Evolutionary conservation across 2,797 vertebrate genomes (phyloP).

Genomic region (Falco cherrug): DNA sequence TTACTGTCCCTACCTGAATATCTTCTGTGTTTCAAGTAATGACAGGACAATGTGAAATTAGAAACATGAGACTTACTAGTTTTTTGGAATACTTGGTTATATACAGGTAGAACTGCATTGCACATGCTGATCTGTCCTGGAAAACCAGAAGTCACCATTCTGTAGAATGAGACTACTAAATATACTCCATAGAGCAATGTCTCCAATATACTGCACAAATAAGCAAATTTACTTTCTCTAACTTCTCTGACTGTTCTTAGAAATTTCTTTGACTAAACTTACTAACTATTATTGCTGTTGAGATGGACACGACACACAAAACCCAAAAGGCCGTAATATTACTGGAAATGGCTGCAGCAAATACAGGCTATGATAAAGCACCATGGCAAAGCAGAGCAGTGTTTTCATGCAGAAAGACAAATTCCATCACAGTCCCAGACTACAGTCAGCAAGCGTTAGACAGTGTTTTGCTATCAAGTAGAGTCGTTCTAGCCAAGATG

Average conservation of each 20-base stretch:
- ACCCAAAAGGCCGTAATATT: background rate
- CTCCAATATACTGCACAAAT: background rate
- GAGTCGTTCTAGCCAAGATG: constrained; percentile 59
- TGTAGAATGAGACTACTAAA: background rate
- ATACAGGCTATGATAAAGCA: background rate
- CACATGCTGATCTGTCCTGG: background rate
- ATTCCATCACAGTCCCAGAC: background rate
- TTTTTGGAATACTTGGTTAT: background rate
- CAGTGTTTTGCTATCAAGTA: constrained; percentile 38
- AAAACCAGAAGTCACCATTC: background rate
- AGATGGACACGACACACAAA: too few relatives aligned
- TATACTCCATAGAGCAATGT: background rate
- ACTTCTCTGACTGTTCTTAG: background rate
- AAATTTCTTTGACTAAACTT: background rate
- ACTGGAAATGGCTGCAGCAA: constrained; percentile 13
- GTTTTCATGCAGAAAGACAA: background rate
- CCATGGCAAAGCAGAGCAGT: constrained; percentile 1
- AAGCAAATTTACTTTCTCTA: background rate
- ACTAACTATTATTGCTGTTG: background rate
- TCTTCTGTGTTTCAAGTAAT: background rate
- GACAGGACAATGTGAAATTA: background rate
- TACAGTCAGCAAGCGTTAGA: background rate
- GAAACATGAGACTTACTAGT: background rate
- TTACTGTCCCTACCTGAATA: background rate
- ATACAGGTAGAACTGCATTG: background rate